Conservation (phyloP, 2,797 vertebrate genomes). For the Chiroxiphia lanceolata region DNA sequence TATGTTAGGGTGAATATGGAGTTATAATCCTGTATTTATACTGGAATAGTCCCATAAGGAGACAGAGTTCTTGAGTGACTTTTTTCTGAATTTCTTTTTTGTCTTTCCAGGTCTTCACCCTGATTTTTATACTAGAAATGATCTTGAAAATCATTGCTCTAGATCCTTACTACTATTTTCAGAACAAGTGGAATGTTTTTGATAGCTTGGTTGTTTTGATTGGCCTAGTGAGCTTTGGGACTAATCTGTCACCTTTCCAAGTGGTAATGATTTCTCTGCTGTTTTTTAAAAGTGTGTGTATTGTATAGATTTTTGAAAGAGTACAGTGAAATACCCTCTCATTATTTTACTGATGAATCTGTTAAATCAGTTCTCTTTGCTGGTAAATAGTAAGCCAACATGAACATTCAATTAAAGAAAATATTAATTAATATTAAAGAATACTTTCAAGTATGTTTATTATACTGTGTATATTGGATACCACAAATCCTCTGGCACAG, state of each 20-base stretch:
- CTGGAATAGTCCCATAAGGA: not conserved
- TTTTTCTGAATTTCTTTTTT: not conserved
- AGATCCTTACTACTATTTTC: constrained; percentile 78
- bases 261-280: constrained; percentile 42
- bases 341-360: not conserved
- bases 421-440: not conserved
- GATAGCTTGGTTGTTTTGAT: constrained; percentile 71
- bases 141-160: constrained; percentile 75
- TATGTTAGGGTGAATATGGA: not conserved
- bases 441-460: not conserved
- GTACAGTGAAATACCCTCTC: not conserved
- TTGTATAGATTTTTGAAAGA: not conserved
- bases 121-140: constrained; percentile 75
- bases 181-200: constrained; percentile 75
- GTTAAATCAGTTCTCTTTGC: not conserved
- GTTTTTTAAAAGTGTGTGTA: not conserved
- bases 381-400: not conserved
- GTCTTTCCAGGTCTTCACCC: constrained; percentile 68
- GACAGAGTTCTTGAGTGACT: not conserved
- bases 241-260: constrained; percentile 23
- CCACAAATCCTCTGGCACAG: not conserved
- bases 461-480: not conserved
- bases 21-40: not conserved
- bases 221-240: constrained; percentile 27
- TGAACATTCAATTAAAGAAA: not conserved